Evolutionary conservation across 2,797 vertebrate genomes (phyloP).

Genomic region (Atherinosoma microstoma): DNA sequence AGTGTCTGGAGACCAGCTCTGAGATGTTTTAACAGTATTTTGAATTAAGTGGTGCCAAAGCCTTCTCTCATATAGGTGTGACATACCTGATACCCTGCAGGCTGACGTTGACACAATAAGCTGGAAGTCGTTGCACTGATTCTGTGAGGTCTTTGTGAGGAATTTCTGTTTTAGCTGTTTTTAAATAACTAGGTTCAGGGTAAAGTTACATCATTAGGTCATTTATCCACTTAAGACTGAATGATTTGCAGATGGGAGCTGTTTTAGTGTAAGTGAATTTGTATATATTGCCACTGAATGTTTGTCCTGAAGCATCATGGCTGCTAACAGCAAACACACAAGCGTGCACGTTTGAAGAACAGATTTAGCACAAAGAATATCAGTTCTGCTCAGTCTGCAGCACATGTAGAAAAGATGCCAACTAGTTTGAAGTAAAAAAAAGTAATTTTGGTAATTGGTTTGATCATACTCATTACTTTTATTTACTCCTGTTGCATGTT

Average conservation of each 20-base stretch:
- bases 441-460: too few species aligned
- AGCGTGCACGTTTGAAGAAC: background rate
- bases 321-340: background rate
- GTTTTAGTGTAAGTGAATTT: background rate
- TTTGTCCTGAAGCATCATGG: background rate
- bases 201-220: background rate
- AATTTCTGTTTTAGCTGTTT: conserved; percentile 7
- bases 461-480: too few species aligned
- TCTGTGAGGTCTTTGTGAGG: conserved; percentile 5
- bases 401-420: background rate
- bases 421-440: background rate
- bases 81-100: conserved; percentile 14
- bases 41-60: background rate
- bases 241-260: background rate
- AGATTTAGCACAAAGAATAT: background rate
- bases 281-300: background rate
- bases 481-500: too few species aligned
- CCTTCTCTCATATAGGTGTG: background rate
- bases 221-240: conserved; percentile 6
- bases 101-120: conserved; percentile 10
- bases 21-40: background rate
- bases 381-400: background rate
- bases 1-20: background rate
- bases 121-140: background rate
- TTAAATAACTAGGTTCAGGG: background rate